Evolutionary conservation across 1,140 invertebrate species (phyloP), one percentile per base, ranked within the genome.

Genomic region (Thalassaphorura encarpata): DNA sequence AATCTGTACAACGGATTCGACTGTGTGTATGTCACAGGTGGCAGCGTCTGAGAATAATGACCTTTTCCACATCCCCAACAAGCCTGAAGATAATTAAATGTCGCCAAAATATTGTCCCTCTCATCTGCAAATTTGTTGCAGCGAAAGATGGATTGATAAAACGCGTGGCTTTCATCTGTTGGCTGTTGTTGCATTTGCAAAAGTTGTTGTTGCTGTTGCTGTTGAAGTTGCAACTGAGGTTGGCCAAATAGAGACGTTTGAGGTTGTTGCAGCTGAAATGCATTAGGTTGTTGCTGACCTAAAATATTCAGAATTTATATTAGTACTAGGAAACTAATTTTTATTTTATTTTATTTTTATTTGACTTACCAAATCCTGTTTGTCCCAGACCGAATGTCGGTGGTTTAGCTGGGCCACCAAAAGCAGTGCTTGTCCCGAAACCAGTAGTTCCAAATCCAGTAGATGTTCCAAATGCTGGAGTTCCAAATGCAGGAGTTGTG

Each of bases 21-120:
- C 51, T 85, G 83, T 51, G 83, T 88, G 42, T 95, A 83, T 53
- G 89, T 84, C 16, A 95, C 79, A 1, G 85, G 80, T 2, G 82
- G 82, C 0, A 74, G 73, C 66, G 79, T 83, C 33, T 79, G 73
- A 19, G 80, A 81, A 69, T 89, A 92, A 68, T 84, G 91, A 3
- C 85, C 80, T 72, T 81, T 80, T 66, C 88, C 88, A 52, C 78
- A 80, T 2, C 93, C 94, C 91, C 92, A 96, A 61, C 85, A 83
- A 1, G 92, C 89, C 72, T 95, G 91, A 39, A 97, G 72, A 54
- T 92, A 81, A 69, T 97, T 97, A 85, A 89, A 95, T 69, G 87
- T 87, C 2, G 89, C 87, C 33, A 97, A 77, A 28, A 91, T 85
- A 56, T 83, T 82, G 69, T 97, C 93, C 33, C 91, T 75, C 66